Percentiles rank a stretch among this genome's conserved stretches.
These are phyloP conservation scores for Okapia johnstoni DNA, from an alignment of 2,113 vertebrate species.

Conservation along the genomic window DNA sequence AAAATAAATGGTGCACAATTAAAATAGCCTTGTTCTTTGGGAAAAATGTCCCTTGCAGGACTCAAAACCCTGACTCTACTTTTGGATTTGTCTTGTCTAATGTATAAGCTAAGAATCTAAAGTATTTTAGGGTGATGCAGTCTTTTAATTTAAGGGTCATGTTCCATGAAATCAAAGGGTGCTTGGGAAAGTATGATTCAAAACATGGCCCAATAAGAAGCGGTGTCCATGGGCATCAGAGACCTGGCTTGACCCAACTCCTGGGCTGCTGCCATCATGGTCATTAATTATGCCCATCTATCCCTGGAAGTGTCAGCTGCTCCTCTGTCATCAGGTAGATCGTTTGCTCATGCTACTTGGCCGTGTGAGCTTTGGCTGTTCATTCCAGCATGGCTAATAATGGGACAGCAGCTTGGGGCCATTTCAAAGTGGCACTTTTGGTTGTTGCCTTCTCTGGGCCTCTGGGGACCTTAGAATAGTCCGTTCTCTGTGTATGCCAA, in stretches of 20 bases:
- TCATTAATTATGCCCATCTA: not conserved
- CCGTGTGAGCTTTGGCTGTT: not conserved
- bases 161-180: conserved; percentile 11
- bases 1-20: conserved; percentile 43
- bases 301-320: not conserved
- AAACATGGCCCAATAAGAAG: not conserved
- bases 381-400: not conserved
- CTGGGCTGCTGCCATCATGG: not conserved
- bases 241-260: not conserved
- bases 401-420: not conserved
- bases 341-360: not conserved
- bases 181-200: not conserved
- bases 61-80: not conserved
- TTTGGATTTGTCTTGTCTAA: conserved; percentile 46
- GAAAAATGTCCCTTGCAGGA: not conserved
- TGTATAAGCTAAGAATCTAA: conserved; percentile 1
- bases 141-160: conserved; percentile 39
- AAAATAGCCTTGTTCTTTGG: conserved; percentile 47
- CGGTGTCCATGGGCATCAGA: not conserved
- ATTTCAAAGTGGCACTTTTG: conserved; percentile 46
- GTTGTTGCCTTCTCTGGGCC: not conserved
- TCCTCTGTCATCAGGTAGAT: not conserved
- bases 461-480: conserved; percentile 14
- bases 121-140: conserved; percentile 26
- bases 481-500: not conserved